Evolutionary conservation across 1,140 invertebrate species (phyloP), one percentile per base, ranked within the genome.

Genomic region (Penaeus japonicus): DNA sequence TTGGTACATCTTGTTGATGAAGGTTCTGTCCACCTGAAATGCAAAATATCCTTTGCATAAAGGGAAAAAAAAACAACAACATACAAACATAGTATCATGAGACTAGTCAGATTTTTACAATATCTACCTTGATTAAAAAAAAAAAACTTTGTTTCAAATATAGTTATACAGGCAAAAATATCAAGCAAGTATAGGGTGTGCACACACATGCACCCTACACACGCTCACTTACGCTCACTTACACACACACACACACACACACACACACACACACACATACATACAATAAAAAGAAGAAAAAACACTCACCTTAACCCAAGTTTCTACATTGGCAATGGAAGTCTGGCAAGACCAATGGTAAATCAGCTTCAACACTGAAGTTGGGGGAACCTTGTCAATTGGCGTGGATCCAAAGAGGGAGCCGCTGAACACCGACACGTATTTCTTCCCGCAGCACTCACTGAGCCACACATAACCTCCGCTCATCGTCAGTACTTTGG

Each of bases 331-430:
- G 91, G 96, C 95, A 18, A 97, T 95, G 85, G 96, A 96, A 0
- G 97, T 97, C 91, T 97, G 96, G 91, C 96, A 97, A 0, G 96
- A 94, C 97, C 97, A 98, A 92, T 98, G 96, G 92, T 97, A 98
- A 39, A 98, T 95, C 0, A 97, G 93, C 91, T 97, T 97, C 0
- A 97, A 92, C 5, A 97, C 93, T 20, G 96, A 95, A 22, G 95
- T 95, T 0, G 97, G 96, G 0, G 95, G 95, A 92, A 97, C 87
- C 96, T 3, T 90, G 32, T 91, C 89, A 32, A 89, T 91, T 22
- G 95, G 95, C 10, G 96, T 95, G 4, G 95, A 95, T 92, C 97
- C 96, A 91, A 97, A 98, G 57, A 98, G 94, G 0, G 97, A 98
- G 30, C 96, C 96, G 89, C 94, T 95, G 92, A 97, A 98, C 0